These are phyloP conservation scores for Malurus leucopterus DNA, from an alignment of 2,797 vertebrate species.

Conservation along the genomic window DNA sequence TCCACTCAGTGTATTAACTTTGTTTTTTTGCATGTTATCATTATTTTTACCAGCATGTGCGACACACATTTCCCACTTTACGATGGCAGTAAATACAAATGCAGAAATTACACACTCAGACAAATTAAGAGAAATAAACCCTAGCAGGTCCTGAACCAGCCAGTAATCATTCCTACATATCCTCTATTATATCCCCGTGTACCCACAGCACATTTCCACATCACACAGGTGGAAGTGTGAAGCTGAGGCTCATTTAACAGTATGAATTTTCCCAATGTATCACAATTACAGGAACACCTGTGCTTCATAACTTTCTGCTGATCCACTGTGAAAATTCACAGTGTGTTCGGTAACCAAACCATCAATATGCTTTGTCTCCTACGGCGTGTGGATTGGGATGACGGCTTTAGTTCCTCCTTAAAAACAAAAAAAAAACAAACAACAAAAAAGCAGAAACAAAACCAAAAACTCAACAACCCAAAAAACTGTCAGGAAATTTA, in stretches of 20 bases:
- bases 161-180: slow-evolving; percentile 51
- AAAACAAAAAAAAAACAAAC: background rate
- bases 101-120: slow-evolving; percentile 43
- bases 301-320: slow-evolving; percentile 70
- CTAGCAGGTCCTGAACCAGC: slow-evolving; percentile 45
- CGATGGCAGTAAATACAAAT: slow-evolving; percentile 45
- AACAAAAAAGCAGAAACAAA: background rate
- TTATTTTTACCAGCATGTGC: slow-evolving; percentile 41
- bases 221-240: slow-evolving; percentile 72
- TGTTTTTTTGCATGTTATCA: background rate
- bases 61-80: slow-evolving; percentile 32
- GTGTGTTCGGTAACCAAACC: slow-evolving; percentile 43
- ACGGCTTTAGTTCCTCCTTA: background rate
- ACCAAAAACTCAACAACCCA: background rate
- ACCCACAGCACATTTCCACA: slow-evolving; percentile 60
- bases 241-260: slow-evolving; percentile 72
- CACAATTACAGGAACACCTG: slow-evolving; percentile 74
- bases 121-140: slow-evolving; percentile 44
- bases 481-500: background rate
- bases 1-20: slow-evolving; percentile 35
- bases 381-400: background rate
- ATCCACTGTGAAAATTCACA: slow-evolving; percentile 65
- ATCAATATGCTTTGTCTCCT: slow-evolving; percentile 41
- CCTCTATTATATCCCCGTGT: slow-evolving; percentile 37
- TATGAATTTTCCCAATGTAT: slow-evolving; percentile 72